Base-by-base conservation (phyloP, 2,113 vertebrate species). In the Elachura formosa region DNA sequence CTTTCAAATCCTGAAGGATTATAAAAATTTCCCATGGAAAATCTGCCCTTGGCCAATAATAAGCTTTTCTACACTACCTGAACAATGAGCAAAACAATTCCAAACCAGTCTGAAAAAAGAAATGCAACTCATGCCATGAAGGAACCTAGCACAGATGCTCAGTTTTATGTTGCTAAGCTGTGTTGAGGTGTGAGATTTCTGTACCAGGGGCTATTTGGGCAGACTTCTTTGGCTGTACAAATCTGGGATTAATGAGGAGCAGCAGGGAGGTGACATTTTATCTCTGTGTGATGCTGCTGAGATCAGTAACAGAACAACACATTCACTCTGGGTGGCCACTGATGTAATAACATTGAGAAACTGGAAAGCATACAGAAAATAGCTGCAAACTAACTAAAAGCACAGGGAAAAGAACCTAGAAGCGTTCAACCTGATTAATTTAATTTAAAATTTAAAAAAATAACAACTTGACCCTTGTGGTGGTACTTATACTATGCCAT, bases 191-290 rank as follows among this genome's bases (percentile, higher is more conserved):
- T 43, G 59, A 93, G 63, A 81, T 84, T 43, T 81, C 61, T 85
- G 45, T 64, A 67, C 62, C 67, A 82, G 49, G 15, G 49, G 38
- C 58, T 91, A 31, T 20, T 41, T 56, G 81, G 58, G 54, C 66
- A 93, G 74, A 87, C 62, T 61, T 92, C 45, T 72, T 82, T 56
- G 62, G 46, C 74, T 79, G 62, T 87, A 91, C 78, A 93, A 90
- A 75, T 40, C 59, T 83, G 46, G 41, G 41, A 96, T 89, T 96
- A 95, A 96, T 80, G 75, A 95, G 78, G 34, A 94, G 34, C 95
- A 96, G 94, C 82, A 85, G 94, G 92, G 75, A 96, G 25, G 38
- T 96, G 84, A 91, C 87, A 93, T 96, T 95, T 94, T 94, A 76
- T 58, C 67, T 91, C 93, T 75, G 66, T 52, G 45, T 49, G 82